These are phyloP conservation scores for Nerophis ophidion DNA, from an alignment of 2,113 vertebrate genomes.

Conservation along the genomic window DNA sequence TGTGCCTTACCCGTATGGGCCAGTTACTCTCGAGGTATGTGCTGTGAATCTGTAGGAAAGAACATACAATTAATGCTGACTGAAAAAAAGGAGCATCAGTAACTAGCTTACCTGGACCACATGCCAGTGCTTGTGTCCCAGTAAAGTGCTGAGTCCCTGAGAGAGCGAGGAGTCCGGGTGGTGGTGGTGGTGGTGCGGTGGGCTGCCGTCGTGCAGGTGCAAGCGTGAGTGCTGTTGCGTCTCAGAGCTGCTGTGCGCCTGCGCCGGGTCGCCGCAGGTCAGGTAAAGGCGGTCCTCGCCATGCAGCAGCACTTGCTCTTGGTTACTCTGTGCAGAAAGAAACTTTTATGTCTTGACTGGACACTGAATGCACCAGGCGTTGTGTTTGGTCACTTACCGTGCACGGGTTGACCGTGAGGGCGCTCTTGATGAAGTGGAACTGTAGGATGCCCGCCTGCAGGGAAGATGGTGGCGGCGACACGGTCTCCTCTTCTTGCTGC, in stretches of 20 bases:
- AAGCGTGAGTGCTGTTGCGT: slow-evolving; percentile 39
- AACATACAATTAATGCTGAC: background rate
- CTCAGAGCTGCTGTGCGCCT: slow-evolving; percentile 74
- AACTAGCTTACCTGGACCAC: slow-evolving; percentile 84
- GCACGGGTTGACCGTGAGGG: slow-evolving; percentile 94
- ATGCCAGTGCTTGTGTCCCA: slow-evolving; percentile 98
- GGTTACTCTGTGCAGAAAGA: slow-evolving; percentile 80
- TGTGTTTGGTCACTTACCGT: slow-evolving; percentile 77
- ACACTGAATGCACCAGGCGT: background rate
- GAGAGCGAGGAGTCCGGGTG: slow-evolving; percentile 77
- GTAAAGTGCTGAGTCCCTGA: slow-evolving; percentile 98
- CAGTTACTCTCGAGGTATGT: slow-evolving; percentile 98
- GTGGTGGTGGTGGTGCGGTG: slow-evolving; percentile 64
- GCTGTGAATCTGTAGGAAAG: slow-evolving; percentile 84
- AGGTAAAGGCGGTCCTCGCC: slow-evolving; percentile 96
- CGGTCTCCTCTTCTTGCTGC: slow-evolving; percentile 38
- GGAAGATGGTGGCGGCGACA: slow-evolving; percentile 43
- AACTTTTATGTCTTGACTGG: background rate
- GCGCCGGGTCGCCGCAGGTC: slow-evolving; percentile 89
- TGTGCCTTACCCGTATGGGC: slow-evolving; percentile 83
- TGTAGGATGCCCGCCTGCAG: slow-evolving; percentile 83
- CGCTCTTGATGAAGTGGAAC: slow-evolving; percentile 97
- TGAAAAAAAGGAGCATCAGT: background rate
- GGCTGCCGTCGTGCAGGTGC: slow-evolving; percentile 65
- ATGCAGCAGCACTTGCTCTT: slow-evolving; percentile 95